Conservation (phyloP, 1,140 invertebrate genomes). For the Pseudomyrmex dendroicus region DNA sequence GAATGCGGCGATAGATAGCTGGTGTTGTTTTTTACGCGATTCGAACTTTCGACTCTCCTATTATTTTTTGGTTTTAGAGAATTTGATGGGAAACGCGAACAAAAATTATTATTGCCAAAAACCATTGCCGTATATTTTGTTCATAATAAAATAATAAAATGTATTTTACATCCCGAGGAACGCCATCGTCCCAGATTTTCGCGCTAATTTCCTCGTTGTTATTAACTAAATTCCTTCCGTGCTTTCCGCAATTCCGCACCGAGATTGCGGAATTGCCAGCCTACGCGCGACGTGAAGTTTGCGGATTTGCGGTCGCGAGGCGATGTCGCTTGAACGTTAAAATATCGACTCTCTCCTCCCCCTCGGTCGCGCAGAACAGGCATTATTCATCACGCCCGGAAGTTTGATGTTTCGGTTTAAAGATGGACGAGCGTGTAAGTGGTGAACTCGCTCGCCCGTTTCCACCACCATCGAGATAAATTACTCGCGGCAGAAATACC, state of each 20-base stretch:
- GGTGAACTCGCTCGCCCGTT: constrained; percentile 4
- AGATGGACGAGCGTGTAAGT: constrained; percentile 34
- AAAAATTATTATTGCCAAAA: too few species aligned
- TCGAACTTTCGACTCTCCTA: too few species aligned
- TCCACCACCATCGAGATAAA: constrained; percentile 36
- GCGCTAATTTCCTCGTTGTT: background rate
- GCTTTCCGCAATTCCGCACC: constrained; percentile 3
- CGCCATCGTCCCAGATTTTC: background rate
- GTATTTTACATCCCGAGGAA: background rate
- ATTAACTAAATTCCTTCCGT: constrained; percentile 11
- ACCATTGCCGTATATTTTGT: too few species aligned
- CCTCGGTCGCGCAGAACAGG: constrained; percentile 4
- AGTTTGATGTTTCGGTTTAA: constrained; percentile 58
- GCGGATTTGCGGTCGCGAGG: constrained; percentile 23
- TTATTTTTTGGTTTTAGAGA: too few species aligned
- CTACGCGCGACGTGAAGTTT: constrained; percentile 14
- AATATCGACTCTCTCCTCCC: background rate
- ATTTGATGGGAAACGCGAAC: too few species aligned
- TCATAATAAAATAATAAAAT: too few species aligned
- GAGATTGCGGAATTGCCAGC: constrained; percentile 24
- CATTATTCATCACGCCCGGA: constrained; percentile 46
- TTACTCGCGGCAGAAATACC: constrained; percentile 55
- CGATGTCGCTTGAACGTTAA: constrained; percentile 37
- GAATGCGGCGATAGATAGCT: background rate
- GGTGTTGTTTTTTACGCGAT: background rate